Percentiles rank a stretch among this genome's conserved stretches.
phyloP scores from a whole-genome alignment of 2,113 vertebrate species.

The Neolamprologus toae region DNA sequence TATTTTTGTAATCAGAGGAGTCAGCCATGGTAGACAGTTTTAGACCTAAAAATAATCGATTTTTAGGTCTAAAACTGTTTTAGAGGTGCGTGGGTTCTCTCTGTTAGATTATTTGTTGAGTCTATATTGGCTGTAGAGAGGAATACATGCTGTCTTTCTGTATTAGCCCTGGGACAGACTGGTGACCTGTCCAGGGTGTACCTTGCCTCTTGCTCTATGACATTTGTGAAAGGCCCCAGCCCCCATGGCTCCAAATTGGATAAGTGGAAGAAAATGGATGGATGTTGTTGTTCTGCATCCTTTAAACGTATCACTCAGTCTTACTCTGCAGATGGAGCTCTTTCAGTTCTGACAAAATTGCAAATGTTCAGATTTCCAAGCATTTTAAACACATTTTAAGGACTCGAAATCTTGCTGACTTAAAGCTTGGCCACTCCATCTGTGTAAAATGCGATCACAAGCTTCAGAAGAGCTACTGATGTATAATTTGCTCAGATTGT shows the following conservation, averaged over 20 bases:
- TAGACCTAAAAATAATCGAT: not conserved
- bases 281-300: not conserved
- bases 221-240: not conserved
- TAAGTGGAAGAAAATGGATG: not conserved
- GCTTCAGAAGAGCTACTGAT: not conserved
- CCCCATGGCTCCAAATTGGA: not conserved
- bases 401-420: not conserved
- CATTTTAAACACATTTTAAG: not conserved
- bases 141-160: not conserved
- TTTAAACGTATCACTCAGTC: not conserved
- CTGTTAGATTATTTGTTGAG: not conserved
- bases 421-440: not conserved
- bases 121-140: not conserved
- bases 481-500: not conserved
- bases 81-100: not conserved
- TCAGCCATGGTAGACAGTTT: not conserved
- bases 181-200: not conserved
- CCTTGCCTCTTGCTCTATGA: not conserved
- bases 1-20: not conserved
- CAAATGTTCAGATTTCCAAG: not conserved
- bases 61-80: not conserved
- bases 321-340: not conserved
- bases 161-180: not conserved
- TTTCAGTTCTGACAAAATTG: not conserved
- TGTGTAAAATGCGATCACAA: not conserved